phyloP scores from a whole-genome alignment of 2,113 vertebrate species.

The Semnornis frantzii region DNA sequence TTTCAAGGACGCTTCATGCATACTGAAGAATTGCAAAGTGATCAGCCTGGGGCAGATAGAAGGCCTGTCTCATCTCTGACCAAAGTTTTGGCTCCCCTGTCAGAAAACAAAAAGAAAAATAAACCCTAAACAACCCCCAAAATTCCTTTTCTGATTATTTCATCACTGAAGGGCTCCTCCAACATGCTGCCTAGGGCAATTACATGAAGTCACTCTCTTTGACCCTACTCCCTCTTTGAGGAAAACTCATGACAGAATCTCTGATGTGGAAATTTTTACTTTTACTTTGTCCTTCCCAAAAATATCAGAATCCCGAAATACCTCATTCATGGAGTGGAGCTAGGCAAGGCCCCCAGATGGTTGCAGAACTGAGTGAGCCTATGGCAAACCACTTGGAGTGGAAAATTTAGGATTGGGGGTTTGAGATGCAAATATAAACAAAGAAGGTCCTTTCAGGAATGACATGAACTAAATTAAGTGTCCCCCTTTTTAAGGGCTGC shows the following conservation, averaged over 20 bases:
- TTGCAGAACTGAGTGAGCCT: not conserved
- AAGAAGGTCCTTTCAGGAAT: not conserved
- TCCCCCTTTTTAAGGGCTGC: not conserved
- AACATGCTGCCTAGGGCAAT: not conserved
- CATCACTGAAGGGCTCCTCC: not conserved
- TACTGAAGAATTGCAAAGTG: not conserved
- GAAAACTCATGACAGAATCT: not conserved
- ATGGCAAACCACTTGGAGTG: not conserved
- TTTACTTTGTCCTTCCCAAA: not conserved
- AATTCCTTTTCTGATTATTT: not conserved
- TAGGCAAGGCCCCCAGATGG: not conserved
- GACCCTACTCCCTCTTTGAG: not conserved
- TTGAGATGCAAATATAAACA: not conserved
- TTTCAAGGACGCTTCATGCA: not conserved
- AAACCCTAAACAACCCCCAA: not conserved
- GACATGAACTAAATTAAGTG: not conserved
- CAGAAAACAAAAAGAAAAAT: not conserved
- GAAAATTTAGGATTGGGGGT: not conserved
- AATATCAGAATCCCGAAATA: not conserved
- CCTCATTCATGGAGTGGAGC: not conserved
- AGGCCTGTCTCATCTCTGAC: not conserved
- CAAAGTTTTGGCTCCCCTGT: not conserved
- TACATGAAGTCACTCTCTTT: not conserved
- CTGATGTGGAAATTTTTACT: not conserved
- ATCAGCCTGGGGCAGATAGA: not conserved